A percentile compares a stretch with the other conserved stretches of the same genome.
Conservation (phyloP, 23 tunicate species). For the Diplosoma virens region DNA sequence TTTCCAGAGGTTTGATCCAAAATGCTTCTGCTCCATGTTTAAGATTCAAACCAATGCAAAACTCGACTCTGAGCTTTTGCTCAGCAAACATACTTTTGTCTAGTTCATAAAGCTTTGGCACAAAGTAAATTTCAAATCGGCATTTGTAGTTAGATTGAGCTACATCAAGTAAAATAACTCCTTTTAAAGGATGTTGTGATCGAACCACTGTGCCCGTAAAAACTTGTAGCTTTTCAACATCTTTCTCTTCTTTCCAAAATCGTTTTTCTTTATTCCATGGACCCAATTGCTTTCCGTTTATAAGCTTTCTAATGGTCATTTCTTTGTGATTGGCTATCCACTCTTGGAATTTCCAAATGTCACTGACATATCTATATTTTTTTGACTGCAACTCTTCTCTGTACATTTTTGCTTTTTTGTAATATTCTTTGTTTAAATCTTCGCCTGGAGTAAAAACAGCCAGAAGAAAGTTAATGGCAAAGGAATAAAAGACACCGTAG, state of each 20-base stretch:
- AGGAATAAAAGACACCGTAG: conserved; percentile 48
- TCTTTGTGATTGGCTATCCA: conserved; percentile 21
- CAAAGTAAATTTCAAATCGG: conserved; percentile 22
- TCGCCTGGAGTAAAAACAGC: conserved; percentile 39
- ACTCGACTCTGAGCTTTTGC: conserved; percentile 50
- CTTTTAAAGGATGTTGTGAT: conserved; percentile 4
- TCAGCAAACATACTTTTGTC: not conserved
- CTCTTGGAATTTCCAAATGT: conserved; percentile 2
- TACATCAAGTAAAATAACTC: conserved; percentile 6
- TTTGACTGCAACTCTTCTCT: conserved; percentile 13
- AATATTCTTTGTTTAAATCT: conserved; percentile 13
- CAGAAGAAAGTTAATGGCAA: conserved; percentile 36
- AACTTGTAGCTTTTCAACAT: conserved; percentile 18
- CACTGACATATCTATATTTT: not conserved
- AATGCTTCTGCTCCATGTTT: conserved; percentile 35
- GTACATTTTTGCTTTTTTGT: not conserved
- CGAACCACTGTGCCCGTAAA: conserved; percentile 39
- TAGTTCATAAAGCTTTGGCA: conserved; percentile 40
- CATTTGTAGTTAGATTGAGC: not conserved
- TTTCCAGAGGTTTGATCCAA: not conserved
- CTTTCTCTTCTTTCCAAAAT: conserved; percentile 33
- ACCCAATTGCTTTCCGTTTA: conserved; percentile 29
- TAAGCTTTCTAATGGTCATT: conserved; percentile 18
- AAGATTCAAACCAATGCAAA: conserved; percentile 43
- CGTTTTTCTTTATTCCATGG: conserved; percentile 28